These are phyloP conservation scores for Tenthredo livida DNA, from an alignment of 2,888 invertebrate genomes.

Conservation along the genomic window DNA sequence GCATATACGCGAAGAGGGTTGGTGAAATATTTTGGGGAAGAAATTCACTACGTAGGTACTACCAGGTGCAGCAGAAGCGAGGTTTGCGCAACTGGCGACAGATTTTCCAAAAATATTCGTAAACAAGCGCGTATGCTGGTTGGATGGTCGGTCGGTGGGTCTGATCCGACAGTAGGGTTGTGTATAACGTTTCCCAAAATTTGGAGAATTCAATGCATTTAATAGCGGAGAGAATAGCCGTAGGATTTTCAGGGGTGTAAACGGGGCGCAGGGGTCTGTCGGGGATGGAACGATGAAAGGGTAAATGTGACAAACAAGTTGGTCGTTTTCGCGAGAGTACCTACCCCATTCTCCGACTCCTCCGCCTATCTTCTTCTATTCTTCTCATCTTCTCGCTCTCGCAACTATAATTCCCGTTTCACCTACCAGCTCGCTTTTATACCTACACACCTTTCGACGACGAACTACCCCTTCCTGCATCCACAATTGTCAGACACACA, in stretches of 20 bases:
- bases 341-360: background rate
- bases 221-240: slow-evolving; percentile 40
- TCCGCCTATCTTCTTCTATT: background rate
- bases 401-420: slow-evolving; percentile 8
- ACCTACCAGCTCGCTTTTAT: background rate
- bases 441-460: slow-evolving; percentile 11
- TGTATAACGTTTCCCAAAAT: slow-evolving; percentile 59
- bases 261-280: slow-evolving; percentile 61
- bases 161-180: background rate
- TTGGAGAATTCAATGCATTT: slow-evolving; percentile 38
- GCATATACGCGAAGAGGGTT: slow-evolving; percentile 33
- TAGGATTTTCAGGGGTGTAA: slow-evolving; percentile 55
- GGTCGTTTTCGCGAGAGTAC: slow-evolving; percentile 27
- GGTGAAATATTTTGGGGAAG: background rate
- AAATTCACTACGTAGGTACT: background rate
- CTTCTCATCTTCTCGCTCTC: background rate
- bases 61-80: slow-evolving; percentile 49
- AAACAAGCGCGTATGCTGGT: slow-evolving; percentile 76
- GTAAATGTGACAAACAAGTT: slow-evolving; percentile 57
- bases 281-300: slow-evolving; percentile 63
- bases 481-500: background rate
- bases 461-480: background rate
- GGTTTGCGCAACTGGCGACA: slow-evolving; percentile 68
- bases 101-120: slow-evolving; percentile 73
- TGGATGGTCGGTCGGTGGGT: background rate